phyloP scores from a whole-genome alignment of 2,888 invertebrate species.

The Chymomyza procnemis region DNA sequence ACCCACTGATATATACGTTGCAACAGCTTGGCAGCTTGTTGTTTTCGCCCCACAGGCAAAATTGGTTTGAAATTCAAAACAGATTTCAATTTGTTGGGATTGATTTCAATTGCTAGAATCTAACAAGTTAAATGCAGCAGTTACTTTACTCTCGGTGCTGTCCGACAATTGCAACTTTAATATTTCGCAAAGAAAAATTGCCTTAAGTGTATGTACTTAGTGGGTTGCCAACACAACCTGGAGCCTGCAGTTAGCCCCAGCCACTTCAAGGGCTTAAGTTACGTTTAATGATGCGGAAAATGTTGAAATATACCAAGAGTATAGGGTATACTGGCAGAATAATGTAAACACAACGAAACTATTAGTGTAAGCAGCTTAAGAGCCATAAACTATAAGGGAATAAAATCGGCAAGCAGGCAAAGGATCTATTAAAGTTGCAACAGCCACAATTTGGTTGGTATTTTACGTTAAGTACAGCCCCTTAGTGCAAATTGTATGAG shows the following conservation, averaged over 20 bases:
- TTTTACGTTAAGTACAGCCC: not conserved
- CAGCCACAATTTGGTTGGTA: not conserved
- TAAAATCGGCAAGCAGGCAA: constrained; percentile 5
- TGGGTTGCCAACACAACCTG: not conserved
- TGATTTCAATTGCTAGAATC: constrained; percentile 13
- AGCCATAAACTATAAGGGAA: constrained; percentile 40
- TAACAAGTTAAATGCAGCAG: not conserved
- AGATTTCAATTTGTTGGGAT: constrained; percentile 30
- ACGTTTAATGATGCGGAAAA: constrained; percentile 54
- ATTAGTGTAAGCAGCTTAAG: constrained; percentile 53
- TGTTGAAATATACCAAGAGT: constrained; percentile 33
- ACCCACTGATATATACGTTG: not conserved
- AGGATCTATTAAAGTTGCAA: not conserved
- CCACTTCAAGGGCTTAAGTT: constrained; percentile 24
- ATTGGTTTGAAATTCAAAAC: constrained; percentile 46
- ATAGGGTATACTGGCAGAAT: constrained; percentile 7
- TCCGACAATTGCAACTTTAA: constrained; percentile 12
- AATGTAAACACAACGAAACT: constrained; percentile 22
- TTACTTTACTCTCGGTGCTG: not conserved
- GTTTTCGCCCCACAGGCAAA: constrained; percentile 3
- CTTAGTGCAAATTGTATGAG: no score
- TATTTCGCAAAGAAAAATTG: constrained; percentile 3
- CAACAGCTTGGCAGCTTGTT: not conserved
- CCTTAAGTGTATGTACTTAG: not conserved
- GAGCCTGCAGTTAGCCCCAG: not conserved